Evolutionary conservation across 2,888 invertebrate genomes (phyloP), one percentile per base, ranked within the genome.

Genomic region (Microdon myrmicae): DNA sequence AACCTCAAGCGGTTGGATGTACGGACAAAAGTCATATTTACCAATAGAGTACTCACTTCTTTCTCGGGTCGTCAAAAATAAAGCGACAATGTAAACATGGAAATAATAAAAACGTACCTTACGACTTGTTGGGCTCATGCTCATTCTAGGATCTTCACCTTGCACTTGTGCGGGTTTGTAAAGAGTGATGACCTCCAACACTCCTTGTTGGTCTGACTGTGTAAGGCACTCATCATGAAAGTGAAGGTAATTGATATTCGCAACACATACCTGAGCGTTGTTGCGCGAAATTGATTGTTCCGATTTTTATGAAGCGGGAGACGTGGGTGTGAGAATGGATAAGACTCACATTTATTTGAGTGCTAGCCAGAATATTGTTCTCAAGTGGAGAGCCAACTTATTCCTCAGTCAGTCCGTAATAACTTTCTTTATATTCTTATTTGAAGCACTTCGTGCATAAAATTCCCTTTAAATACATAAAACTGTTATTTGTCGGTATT

Each of bases 241-340:
- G 64, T 64, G 64, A 64, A 64, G 56, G 64, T 26, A 64, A 64
- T 64, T 64, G 26, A 37, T 14, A 64, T 64, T 53, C 64, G 51
- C 29, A 19, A 12, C 64, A 64, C 64, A 56, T 37, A 44, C 29
- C 20, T 37, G 58, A 64, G 47, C 39, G 56, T 51, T 64, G 56
- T 64, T 51, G 56, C 38, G 51, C 45, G 39, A 64, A 56, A 56
- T 56, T 56, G 61, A 64, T 64, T 64, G 61, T 64, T 64, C 61
- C 61, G 49, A 64, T 56, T 56, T 56, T 56, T 43, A 23, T n/a
- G 61, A 56, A 10, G 48, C 55, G 55, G 61, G 61, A 38, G 38
- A 34, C 20, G 49, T 44, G 61, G 61, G 43, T 41, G 56, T 19
- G 47, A n/a, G n/a, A 49, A 43, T 23, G 48, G 16, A 45, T 31